These are phyloP conservation scores for Phrynocephalus vlangalii DNA, from an alignment of 2,797 vertebrate genomes.

Conservation along the genomic window DNA sequence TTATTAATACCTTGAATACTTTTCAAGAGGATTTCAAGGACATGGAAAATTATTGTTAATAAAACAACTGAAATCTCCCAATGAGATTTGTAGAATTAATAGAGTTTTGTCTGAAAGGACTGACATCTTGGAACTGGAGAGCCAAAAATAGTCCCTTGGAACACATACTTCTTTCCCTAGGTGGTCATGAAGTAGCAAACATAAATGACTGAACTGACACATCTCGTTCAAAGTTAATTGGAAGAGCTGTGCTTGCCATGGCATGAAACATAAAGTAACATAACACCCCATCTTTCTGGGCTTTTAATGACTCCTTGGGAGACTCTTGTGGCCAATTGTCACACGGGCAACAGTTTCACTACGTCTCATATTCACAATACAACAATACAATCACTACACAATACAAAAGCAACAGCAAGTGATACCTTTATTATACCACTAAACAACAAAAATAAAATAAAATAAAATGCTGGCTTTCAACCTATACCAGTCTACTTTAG, in stretches of 20 bases:
- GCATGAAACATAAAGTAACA: conserved; percentile 6
- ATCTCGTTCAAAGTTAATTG: conserved; percentile 20
- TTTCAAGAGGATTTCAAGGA: neutral
- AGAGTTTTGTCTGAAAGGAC: neutral
- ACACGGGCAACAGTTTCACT: neutral
- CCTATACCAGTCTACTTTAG: no score
- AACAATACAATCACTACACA: no score
- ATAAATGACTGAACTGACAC: neutral
- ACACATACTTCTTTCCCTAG: neutral
- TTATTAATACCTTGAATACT: conserved; percentile 11
- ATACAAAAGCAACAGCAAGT: no score
- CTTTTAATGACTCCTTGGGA: neutral
- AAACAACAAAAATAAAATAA: neutral
- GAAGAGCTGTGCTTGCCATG: neutral
- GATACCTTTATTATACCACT: neutral
- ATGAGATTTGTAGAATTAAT: conserved; percentile 13
- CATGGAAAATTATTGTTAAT: conserved; percentile 17
- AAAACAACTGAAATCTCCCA: conserved; percentile 26
- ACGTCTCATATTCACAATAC: neutral
- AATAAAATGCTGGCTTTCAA: neutral
- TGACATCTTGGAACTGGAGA: conserved; percentile 19
- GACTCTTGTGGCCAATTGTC: neutral
- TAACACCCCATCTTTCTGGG: neutral
- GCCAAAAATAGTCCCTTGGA: neutral
- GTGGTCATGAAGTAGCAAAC: neutral